Base-by-base conservation (phyloP, 2,888 invertebrate species). In the Buathra laborator region DNA sequence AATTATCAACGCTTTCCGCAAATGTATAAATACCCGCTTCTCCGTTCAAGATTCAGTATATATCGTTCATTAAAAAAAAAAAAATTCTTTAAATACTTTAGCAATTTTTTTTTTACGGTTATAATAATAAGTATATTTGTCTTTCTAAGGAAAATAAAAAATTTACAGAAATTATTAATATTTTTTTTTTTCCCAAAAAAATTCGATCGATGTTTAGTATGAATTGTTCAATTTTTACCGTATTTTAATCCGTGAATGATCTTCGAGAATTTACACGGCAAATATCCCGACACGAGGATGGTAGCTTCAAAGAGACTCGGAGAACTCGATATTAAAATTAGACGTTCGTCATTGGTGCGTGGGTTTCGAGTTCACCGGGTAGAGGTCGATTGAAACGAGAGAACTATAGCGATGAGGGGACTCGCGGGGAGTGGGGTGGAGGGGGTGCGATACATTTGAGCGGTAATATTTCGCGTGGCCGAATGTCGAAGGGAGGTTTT, bases 311-410 rank as follows among this genome's bases (percentile, higher is more conserved):
- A 91, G 92, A 85, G 89, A 90, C 90, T 88, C 88, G 87, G 87
- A 89, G 90, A 51, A 64, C 78, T 70, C 89, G 89, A 91, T 92
- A 92, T 92, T 89, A 90, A 91, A 91, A 91, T 91, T 90, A 91
- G 87, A 89, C 89, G 90, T 89, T 89, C 90, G 90, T 90, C 89
- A 91, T 90, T 87, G 88, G 64, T 44, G 74, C 44, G 74, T 76
- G 59, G 64, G 32, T 70, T 56, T 68, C 62, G 16, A 32, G 70
- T 59, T 78, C 46, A n/a, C 44, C 64, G 77, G 68, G 51, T 44
- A 53, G 12, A 53, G 12, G n/a, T 16, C 46, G 74, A 78, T 75
- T 44, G 74, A 32, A 48, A 64, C 68, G 29, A 51, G 37, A 68
- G 67, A 53, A 74, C 32, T 44, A 67, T 16, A 51, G 78, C 86